Conservation (phyloP, 2,797 vertebrate species). For the Syndactyla subalaris region DNA sequence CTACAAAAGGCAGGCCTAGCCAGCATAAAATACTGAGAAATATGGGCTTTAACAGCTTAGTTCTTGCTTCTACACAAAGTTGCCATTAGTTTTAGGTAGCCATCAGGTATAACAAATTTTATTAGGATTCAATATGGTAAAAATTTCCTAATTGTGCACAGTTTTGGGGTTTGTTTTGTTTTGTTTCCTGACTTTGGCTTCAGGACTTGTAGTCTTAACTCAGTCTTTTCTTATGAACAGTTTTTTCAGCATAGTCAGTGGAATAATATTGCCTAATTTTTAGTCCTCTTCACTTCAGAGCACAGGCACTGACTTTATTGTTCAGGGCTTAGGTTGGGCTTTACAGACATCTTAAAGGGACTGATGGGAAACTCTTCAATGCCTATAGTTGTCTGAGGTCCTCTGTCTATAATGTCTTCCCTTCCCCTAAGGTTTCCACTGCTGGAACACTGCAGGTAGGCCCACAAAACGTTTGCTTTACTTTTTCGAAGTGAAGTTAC, state of each 20-base stretch:
- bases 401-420: neutral
- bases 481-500: neutral
- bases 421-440: neutral
- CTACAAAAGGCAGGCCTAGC: neutral
- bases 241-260: neutral
- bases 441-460: neutral
- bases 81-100: neutral
- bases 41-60: neutral
- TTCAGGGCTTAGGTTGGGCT: accelerated
- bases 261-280: neutral
- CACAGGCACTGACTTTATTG: neutral
- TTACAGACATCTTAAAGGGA: neutral
- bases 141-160: neutral
- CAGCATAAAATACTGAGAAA: neutral
- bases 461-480: neutral
- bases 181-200: neutral
- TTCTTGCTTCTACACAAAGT: neutral
- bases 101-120: neutral
- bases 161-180: neutral
- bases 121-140: neutral
- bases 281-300: neutral
- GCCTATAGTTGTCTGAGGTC: neutral
- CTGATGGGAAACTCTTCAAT: neutral
- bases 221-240: neutral
- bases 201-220: neutral